Evolutionary conservation across 2,888 invertebrate genomes (phyloP).

Genomic region (Temnothorax unifasciatus): DNA sequence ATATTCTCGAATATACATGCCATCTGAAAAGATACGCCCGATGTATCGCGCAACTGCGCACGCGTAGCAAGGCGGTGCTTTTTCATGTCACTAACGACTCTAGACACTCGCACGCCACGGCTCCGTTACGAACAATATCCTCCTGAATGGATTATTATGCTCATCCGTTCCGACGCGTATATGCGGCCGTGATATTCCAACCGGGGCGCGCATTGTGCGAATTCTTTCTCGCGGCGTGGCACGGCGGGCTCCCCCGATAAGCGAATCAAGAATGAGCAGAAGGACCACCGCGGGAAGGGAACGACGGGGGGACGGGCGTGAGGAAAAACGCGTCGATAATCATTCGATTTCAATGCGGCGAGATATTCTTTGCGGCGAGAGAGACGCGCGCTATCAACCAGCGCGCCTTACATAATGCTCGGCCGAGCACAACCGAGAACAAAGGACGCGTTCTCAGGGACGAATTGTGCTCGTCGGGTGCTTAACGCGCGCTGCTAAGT

Average conservation of each 20-base stretch:
- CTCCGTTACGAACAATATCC: slow-evolving; percentile 71
- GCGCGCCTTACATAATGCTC: slow-evolving; percentile 64
- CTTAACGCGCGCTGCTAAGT: slow-evolving; percentile 65
- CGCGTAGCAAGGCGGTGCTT: slow-evolving; percentile 57
- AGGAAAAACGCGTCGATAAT: slow-evolving; percentile 71
- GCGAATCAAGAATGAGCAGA: slow-evolving; percentile 63
- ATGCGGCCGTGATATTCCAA: slow-evolving; percentile 49
- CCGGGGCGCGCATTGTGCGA: slow-evolving; percentile 61
- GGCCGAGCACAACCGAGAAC: slow-evolving; percentile 71
- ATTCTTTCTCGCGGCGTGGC: slow-evolving; percentile 62
- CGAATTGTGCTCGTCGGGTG: slow-evolving; percentile 65
- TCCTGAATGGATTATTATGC: slow-evolving; percentile 69
- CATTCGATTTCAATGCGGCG: slow-evolving; percentile 71
- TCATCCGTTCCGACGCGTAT: slow-evolving; percentile 61
- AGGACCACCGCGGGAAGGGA: slow-evolving; percentile 51
- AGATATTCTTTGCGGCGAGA: slow-evolving; percentile 58
- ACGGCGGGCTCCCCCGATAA: slow-evolving; percentile 66
- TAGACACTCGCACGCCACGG: slow-evolving; percentile 60
- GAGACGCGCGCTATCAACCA: slow-evolving; percentile 62
- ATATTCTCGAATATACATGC: slow-evolving; percentile 43
- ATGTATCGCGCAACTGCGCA: slow-evolving; percentile 35
- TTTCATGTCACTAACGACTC: slow-evolving; percentile 55
- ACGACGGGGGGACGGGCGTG: slow-evolving; percentile 56
- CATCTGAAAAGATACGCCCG: slow-evolving; percentile 17
- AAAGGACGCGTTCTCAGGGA: slow-evolving; percentile 72